Conservation (phyloP, 2,888 invertebrate genomes). For the Drosophila parthenogenetica region DNA sequence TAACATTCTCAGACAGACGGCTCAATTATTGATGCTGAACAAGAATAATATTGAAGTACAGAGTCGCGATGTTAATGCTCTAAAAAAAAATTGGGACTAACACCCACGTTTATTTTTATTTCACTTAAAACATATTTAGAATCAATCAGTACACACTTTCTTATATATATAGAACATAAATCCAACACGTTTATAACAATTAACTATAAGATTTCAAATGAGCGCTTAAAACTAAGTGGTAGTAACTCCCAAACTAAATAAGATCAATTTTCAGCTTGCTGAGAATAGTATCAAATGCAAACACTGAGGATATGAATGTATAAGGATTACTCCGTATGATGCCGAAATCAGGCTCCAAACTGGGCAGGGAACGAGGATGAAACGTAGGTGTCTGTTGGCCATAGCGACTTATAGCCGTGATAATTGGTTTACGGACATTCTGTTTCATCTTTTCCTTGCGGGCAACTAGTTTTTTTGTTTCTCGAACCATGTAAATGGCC, state of each 20-base stretch:
- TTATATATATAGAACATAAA: conserved; percentile 22
- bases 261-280: conserved; percentile 80
- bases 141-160: conserved; percentile 15
- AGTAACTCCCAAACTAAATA: conserved; percentile 31
- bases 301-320: conserved; percentile 84
- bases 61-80: too few species aligned
- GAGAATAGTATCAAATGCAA: conserved; percentile 84
- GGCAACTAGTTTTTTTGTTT: conserved; percentile 84
- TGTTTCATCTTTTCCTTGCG: conserved; percentile 85
- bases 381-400: conserved; percentile 58
- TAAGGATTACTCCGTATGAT: conserved; percentile 83
- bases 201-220: conserved; percentile 34
- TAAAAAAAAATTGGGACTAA: too few species aligned
- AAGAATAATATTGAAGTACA: too few species aligned
- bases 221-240: conserved; percentile 5
- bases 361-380: conserved; percentile 76
- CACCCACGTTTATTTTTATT: conserved; percentile 16
- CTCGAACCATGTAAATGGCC: conserved; percentile 84
- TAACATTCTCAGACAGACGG: too few species aligned
- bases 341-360: conserved; percentile 84
- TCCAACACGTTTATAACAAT: conserved; percentile 50
- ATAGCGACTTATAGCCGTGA: conserved; percentile 32
- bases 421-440: conserved; percentile 79
- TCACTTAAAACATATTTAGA: conserved; percentile 24
- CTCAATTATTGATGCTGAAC: too few species aligned